phyloP scores from a whole-genome alignment of 2,113 vertebrate species.

The Tachysurus fulvidraco region DNA sequence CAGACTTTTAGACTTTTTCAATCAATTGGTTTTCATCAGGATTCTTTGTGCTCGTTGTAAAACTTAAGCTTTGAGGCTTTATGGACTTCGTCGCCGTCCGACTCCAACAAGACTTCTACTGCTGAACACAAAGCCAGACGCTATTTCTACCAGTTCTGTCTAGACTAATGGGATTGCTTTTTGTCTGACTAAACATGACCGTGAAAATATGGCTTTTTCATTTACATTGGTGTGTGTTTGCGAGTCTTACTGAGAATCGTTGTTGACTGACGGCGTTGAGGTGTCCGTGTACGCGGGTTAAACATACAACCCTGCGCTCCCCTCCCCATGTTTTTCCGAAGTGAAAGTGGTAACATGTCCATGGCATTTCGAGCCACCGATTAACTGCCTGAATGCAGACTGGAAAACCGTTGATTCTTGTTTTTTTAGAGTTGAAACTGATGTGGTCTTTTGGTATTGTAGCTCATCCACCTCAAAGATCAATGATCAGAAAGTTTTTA shows the following conservation, averaged over 20 bases:
- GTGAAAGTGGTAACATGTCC: conserved; percentile 6
- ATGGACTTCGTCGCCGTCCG: neutral
- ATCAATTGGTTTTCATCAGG: neutral
- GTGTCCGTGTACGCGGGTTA: neutral
- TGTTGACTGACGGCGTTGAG: neutral
- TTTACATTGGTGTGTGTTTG: neutral
- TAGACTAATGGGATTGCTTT: conserved; percentile 31
- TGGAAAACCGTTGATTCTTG: neutral
- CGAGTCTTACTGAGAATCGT: neutral
- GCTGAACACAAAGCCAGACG: conserved; percentile 36
- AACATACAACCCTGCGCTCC: neutral
- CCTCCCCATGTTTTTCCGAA: neutral
- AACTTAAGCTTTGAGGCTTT: neutral
- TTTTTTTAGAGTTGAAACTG: neutral
- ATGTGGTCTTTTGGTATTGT: neutral
- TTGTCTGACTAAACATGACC: conserved; percentile 41
- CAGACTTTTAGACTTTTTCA: neutral
- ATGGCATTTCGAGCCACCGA: neutral
- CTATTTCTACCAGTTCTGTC: conserved; percentile 43
- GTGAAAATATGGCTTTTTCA: neutral
- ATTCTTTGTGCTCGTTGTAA: neutral
- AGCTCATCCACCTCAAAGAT: neutral
- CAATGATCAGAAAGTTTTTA: neutral
- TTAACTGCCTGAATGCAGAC: neutral
- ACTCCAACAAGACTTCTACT: conserved; percentile 29